A percentile compares a stretch with the other conserved stretches of the same genome.
These are phyloP conservation scores for Antigone vipio DNA, from an alignment of 2,113 vertebrate species.

Conservation along the genomic window DNA sequence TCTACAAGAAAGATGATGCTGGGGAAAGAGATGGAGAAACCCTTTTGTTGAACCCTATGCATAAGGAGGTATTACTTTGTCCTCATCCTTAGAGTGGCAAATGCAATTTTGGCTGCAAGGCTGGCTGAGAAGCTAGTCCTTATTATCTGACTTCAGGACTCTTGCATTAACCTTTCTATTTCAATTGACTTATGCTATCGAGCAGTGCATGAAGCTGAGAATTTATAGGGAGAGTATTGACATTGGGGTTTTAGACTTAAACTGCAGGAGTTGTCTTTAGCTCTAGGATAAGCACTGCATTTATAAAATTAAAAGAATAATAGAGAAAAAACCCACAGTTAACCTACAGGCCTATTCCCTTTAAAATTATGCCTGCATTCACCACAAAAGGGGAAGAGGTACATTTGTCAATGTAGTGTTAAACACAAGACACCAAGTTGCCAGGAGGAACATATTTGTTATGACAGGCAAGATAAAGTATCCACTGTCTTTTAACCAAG, in stretches of 20 bases:
- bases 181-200: not conserved
- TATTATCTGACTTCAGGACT: not conserved
- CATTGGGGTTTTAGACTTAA: not conserved
- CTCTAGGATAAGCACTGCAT: not conserved
- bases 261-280: not conserved
- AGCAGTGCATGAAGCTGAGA: not conserved
- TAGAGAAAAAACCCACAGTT: not conserved
- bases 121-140: not conserved
- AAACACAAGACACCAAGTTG: not conserved
- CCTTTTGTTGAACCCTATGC: not conserved
- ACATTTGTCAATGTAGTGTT: not conserved
- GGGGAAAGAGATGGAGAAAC: not conserved
- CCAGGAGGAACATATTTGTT: constrained; percentile 44
- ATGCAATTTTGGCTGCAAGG: not conserved
- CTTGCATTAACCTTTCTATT: not conserved
- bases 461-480: constrained; percentile 45
- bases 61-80: not conserved
- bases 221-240: not conserved
- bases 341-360: not conserved
- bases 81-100: not conserved
- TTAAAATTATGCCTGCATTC: not conserved
- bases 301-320: not conserved
- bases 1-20: not conserved
- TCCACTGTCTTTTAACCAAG: not conserved
- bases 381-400: not conserved